Evolutionary conservation across 1,140 invertebrate genomes (phyloP), one percentile per base, ranked within the genome.

Genomic region (Drosophila baimaii): DNA sequence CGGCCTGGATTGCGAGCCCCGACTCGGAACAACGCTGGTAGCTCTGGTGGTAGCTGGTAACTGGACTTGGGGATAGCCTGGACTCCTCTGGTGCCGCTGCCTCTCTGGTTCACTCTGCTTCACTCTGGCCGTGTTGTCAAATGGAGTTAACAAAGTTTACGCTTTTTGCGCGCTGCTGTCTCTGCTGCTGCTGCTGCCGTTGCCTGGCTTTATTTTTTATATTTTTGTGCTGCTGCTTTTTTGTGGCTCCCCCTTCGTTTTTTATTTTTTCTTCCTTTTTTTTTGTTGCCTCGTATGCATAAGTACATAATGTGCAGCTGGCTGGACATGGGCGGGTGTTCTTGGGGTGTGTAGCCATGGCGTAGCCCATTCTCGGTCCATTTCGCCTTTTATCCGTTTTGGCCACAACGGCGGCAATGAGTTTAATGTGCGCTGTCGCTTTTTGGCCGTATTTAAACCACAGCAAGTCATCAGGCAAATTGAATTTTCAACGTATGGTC

Each of bases 401-500:
- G 73, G 73, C 73, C 73, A 79, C 59, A 68, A 61, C 58, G 47
- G 51, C 74, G 79, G 79, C 79, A 82, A 82, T 82, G 83, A 88
- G 86, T 82, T 86, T 90, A 86, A 85, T 86, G 82, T 68, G 59
- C 79, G 81, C 79, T 79, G 81, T 86, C 82, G 83, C 70, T 82
- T 86, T 86, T 82, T 86, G 83, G 77, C 75, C 75, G 85, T 77
- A 89, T 86, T 86, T 90, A 77, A 86, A 82, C 82, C 86, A 81
- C 82, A 86, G 86, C 82, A 85, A 90, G 88, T 91, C 84, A 91
- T 91, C 84, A 91, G 81, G 81, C 79, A 91, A 91, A 91, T 91
- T 91, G 88, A 91, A 90, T 91, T 90, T 90, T 90, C 81, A 91
- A 90, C 89, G 89, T 90, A 81, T 85, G 81, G 79, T 78, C 79